Evolutionary conservation across 2,113 vertebrate species (phyloP).

Genomic region (Caranx melampygus): DNA sequence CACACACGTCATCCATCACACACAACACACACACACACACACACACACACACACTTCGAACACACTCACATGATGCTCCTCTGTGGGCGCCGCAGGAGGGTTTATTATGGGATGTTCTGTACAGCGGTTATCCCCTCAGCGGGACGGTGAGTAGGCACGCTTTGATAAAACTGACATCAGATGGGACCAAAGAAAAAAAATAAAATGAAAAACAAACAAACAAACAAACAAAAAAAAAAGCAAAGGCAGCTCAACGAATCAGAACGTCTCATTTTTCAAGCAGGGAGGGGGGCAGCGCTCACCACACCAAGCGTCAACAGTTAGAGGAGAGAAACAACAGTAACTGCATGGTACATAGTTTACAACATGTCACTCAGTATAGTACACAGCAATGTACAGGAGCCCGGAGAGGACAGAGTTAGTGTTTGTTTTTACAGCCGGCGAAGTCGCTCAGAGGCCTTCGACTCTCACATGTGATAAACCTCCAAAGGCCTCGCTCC

Average conservation of each 20-base stretch:
- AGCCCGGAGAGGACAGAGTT: neutral
- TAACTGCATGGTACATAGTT: constrained; percentile 15
- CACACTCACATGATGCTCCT: constrained; percentile 1
- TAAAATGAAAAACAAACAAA: neutral
- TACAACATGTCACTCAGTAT: constrained; percentile 50
- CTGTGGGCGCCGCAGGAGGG: constrained; percentile 22
- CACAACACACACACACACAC: neutral
- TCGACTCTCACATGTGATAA: neutral
- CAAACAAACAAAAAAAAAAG: neutral
- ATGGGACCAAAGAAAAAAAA: neutral
- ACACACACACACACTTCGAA: neutral
- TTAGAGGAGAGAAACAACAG: constrained; percentile 1
- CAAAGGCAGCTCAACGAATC: constrained; percentile 57
- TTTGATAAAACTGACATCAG: constrained; percentile 47
- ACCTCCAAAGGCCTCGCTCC: neutral
- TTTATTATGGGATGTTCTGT: constrained; percentile 38
- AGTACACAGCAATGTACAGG: constrained; percentile 52
- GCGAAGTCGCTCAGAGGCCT: neutral
- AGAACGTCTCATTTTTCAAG: constrained; percentile 59
- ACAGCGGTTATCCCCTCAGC: constrained; percentile 39
- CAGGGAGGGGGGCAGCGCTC: constrained; percentile 48
- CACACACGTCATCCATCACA: neutral
- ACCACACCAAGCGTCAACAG: constrained; percentile 22
- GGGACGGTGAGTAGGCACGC: constrained; percentile 67
- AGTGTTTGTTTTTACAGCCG: neutral